These are phyloP conservation scores for Muraenolepis orangiensis DNA, from an alignment of 2,797 vertebrate genomes.

Conservation along the genomic window DNA sequence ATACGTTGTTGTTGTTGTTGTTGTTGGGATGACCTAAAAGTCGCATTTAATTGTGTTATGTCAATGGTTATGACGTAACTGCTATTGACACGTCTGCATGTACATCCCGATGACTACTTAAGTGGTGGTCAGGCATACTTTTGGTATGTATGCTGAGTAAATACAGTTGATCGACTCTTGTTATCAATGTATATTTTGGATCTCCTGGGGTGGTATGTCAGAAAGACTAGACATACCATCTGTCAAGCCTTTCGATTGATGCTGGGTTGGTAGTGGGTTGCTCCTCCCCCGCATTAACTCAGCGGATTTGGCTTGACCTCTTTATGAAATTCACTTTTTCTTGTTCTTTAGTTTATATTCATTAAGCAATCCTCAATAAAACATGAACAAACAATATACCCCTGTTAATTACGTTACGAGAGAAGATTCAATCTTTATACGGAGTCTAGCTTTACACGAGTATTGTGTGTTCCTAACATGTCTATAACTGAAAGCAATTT, in stretches of 20 bases:
- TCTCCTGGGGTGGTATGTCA: neutral
- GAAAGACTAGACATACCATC: slow-evolving; percentile 54
- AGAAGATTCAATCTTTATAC: neutral
- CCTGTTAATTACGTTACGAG: neutral
- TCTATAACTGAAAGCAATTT: slow-evolving; percentile 12
- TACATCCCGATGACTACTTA: neutral
- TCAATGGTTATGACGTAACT: neutral
- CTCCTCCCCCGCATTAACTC: neutral
- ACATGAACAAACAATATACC: neutral
- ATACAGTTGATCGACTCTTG: neutral
- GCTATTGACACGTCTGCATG: neutral
- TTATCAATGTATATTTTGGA: neutral
- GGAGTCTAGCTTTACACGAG: neutral
- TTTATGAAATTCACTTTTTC: slow-evolving; percentile 46
- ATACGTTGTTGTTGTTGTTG: neutral
- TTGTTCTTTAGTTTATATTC: slow-evolving; percentile 29
- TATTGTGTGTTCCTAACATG: neutral
- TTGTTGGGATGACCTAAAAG: neutral
- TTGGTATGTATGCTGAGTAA: neutral
- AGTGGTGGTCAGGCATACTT: neutral
- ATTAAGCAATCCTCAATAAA: neutral
- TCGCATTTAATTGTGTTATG: neutral
- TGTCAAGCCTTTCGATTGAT: slow-evolving; percentile 53
- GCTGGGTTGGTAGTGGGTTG: slow-evolving; percentile 42
- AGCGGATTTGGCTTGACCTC: slow-evolving; percentile 60